Evolutionary conservation across 1,140 invertebrate species (phyloP).

Genomic region (Stenopsyche tienmushanensis): DNA sequence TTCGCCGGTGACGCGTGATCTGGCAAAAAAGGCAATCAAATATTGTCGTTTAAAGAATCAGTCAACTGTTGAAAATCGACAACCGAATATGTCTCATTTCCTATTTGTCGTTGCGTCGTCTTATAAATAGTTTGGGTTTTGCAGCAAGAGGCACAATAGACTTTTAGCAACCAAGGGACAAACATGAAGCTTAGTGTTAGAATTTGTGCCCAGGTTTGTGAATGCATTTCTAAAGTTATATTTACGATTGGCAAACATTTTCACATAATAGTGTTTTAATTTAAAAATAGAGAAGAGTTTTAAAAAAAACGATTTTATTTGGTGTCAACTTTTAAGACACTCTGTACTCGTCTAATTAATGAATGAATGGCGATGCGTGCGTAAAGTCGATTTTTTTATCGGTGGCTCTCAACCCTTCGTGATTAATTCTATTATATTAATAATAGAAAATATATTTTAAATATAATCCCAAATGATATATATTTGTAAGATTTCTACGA

Average conservation of each 20-base stretch:
- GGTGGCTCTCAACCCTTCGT: neutral
- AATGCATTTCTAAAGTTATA: neutral
- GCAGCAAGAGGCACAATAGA: slow-evolving; percentile 22
- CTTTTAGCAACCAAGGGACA: slow-evolving; percentile 18
- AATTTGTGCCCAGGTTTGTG: slow-evolving; percentile 30
- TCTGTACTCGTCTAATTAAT: too few relatives aligned
- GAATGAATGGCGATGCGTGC: too few relatives aligned
- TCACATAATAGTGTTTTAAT: too few relatives aligned
- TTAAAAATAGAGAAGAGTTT: too few relatives aligned
- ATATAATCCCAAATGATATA: neutral
- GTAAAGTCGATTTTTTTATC: too few relatives aligned
- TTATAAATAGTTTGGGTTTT: slow-evolving; percentile 37
- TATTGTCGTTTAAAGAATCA: neutral
- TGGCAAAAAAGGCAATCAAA: neutral
- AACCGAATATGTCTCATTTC: neutral
- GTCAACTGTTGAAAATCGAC: neutral
- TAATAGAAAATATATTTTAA: neutral
- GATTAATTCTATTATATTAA: neutral
- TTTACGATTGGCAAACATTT: too few relatives aligned
- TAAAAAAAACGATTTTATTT: too few relatives aligned
- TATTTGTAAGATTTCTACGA: neutral
- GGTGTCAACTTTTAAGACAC: too few relatives aligned
- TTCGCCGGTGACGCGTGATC: neutral
- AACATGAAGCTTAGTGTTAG: slow-evolving; percentile 33
- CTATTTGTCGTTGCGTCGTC: slow-evolving; percentile 16